These are phyloP conservation scores for Ectemnius lituratus DNA, from an alignment of 2,888 invertebrate genomes.

Conservation along the genomic window DNA sequence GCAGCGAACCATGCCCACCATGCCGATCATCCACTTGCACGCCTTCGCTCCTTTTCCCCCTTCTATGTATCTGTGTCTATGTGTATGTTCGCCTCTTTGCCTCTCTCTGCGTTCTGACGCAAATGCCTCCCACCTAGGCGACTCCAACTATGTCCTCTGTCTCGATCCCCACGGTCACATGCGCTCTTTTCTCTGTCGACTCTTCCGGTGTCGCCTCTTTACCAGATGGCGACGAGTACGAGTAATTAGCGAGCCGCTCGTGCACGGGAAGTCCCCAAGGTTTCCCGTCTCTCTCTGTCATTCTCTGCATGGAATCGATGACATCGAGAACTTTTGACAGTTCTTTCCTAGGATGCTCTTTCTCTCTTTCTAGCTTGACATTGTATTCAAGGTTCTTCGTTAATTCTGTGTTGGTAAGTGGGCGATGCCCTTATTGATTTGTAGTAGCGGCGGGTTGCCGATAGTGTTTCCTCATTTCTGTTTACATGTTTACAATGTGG, in stretches of 20 bases:
- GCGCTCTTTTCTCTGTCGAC: conserved; percentile 29
- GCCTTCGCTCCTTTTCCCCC: conserved; percentile 28
- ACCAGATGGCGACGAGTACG: conserved; percentile 32
- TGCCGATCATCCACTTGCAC: conserved; percentile 47
- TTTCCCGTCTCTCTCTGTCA: conserved; percentile 19
- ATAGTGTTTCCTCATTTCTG: no score
- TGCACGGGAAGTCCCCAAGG: conserved; percentile 58
- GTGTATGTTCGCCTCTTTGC: no score
- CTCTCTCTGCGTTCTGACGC: conserved; percentile 29
- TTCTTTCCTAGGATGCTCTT: no score
- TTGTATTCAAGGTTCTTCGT: no score
- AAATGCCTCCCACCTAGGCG: conserved; percentile 46
- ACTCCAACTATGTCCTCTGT: conserved; percentile 28
- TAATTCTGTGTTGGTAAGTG: no score
- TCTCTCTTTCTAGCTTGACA: no score
- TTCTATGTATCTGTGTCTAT: background rate
- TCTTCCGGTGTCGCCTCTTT: conserved; percentile 31
- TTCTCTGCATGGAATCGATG: no score
- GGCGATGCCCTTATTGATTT: background rate
- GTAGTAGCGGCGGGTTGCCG: no score
- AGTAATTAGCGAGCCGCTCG: conserved; percentile 50
- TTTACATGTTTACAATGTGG: no score
- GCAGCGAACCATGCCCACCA: conserved; percentile 56
- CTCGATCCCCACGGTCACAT: conserved; percentile 25
- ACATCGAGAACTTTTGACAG: no score